A percentile compares a stretch with the other conserved stretches of the same genome.
Conservation (phyloP, 92 coral and sea anemone genomes). For the Phenganax stokvisi region DNA sequence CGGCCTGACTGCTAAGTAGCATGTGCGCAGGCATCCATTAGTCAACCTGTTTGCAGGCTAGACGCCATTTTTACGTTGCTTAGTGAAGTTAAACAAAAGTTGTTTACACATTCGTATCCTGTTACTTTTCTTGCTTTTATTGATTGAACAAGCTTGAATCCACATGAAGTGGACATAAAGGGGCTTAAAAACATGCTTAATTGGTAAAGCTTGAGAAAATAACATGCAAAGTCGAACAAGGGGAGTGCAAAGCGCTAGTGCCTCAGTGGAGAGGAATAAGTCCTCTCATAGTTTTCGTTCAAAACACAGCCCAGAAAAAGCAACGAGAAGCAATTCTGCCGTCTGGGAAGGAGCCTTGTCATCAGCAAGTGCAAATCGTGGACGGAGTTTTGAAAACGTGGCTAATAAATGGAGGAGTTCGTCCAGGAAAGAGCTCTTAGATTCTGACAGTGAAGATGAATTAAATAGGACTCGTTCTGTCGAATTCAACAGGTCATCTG, state of each 20-base stretch:
- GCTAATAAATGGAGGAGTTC: conserved; percentile 6
- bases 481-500: conserved; percentile 1
- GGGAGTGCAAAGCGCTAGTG: background rate
- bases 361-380: conserved; percentile 19
- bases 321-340: conserved; percentile 2
- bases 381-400: conserved; percentile 24
- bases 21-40: too few species aligned
- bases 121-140: background rate
- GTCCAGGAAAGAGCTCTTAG: conserved; percentile 4
- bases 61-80: conserved; percentile 36
- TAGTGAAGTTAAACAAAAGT: conserved; percentile 35
- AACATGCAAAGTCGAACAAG: background rate
- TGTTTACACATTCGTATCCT: conserved; percentile 18
- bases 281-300: background rate
- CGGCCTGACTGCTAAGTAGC: conserved; percentile 6
- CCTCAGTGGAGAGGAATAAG: background rate
- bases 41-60: too few species aligned
- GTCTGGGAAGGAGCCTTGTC: conserved; percentile 35
- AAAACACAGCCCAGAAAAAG: conserved; percentile 14
- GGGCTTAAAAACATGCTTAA: background rate
- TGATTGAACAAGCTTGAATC: background rate
- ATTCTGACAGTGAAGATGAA: conserved; percentile 15
- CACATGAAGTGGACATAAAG: too few species aligned
- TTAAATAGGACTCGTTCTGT: background rate
- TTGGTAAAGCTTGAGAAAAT: background rate